Percentiles rank a stretch among this genome's conserved stretches.
Evolutionary conservation across 2,797 vertebrate genomes (phyloP).

Genomic region (Tiaroga cobitis): DNA sequence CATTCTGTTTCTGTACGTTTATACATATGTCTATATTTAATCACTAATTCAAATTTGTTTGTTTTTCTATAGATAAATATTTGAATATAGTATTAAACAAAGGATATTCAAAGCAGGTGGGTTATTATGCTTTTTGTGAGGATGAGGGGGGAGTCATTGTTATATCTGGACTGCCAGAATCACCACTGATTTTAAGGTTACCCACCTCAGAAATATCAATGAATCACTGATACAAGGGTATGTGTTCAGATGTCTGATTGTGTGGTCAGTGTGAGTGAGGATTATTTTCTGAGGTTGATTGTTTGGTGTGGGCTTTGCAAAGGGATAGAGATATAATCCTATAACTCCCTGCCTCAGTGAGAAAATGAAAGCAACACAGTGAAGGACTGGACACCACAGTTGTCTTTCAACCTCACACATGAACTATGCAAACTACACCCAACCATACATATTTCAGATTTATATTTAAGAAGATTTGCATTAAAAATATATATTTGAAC

Average conservation of each 20-base stretch:
- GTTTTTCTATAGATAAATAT: neutral
- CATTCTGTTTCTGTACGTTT: neutral
- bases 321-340: slow-evolving; percentile 78
- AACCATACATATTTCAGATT: neutral
- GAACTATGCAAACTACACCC: neutral
- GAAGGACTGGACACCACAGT: slow-evolving; percentile 26
- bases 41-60: no score
- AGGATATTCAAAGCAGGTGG: neutral
- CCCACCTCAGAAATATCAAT: neutral
- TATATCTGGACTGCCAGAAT: neutral
- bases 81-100: neutral
- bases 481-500: neutral
- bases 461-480: neutral
- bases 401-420: slow-evolving; percentile 15
- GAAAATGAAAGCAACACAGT: slow-evolving; percentile 52
- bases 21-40: neutral
- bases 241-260: slow-evolving; percentile 48
- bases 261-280: slow-evolving; percentile 58
- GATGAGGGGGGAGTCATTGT: neutral
- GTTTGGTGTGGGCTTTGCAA: slow-evolving; percentile 79
- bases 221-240: neutral
- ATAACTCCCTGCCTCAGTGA: slow-evolving; percentile 47
- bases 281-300: slow-evolving; percentile 78
- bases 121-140: neutral
- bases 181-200: neutral